phyloP scores from a whole-genome alignment of 2,888 invertebrate species.

The Standfussiana lucernea region DNA sequence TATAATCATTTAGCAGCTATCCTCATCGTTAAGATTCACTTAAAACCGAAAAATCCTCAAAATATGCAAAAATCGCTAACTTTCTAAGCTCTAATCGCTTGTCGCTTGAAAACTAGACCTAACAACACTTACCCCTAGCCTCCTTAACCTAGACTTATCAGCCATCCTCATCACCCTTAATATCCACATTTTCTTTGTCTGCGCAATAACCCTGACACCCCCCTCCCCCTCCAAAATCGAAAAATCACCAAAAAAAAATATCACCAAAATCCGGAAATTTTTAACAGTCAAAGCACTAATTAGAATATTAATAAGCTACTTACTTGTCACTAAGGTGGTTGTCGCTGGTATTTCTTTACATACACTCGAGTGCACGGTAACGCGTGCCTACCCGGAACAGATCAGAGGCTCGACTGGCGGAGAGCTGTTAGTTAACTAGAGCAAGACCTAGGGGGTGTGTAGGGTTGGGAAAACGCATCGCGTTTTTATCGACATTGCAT shows the following conservation, averaged over 20 bases:
- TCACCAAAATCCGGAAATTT: neutral
- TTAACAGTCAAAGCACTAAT: neutral
- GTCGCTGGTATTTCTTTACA: neutral
- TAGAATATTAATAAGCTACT: neutral
- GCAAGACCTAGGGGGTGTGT: neutral
- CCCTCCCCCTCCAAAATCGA: neutral
- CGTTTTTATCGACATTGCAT: neutral
- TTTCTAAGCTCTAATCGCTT: neutral
- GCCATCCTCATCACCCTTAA: neutral
- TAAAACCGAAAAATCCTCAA: neutral
- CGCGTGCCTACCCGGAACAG: neutral
- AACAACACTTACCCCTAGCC: neutral
- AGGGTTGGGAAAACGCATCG: neutral
- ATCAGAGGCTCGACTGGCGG: neutral
- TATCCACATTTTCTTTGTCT: neutral
- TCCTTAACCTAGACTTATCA: too few relatives aligned
- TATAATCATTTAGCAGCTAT: neutral
- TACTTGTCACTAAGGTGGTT: neutral
- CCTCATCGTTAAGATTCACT: neutral
- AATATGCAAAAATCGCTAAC: neutral
- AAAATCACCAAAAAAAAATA: neutral
- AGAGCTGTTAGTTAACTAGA: neutral
- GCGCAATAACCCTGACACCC: neutral
- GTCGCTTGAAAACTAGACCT: neutral
- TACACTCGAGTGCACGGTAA: neutral